Conservation (phyloP, 2,888 invertebrate species). For the Mystacides longicornis region DNA sequence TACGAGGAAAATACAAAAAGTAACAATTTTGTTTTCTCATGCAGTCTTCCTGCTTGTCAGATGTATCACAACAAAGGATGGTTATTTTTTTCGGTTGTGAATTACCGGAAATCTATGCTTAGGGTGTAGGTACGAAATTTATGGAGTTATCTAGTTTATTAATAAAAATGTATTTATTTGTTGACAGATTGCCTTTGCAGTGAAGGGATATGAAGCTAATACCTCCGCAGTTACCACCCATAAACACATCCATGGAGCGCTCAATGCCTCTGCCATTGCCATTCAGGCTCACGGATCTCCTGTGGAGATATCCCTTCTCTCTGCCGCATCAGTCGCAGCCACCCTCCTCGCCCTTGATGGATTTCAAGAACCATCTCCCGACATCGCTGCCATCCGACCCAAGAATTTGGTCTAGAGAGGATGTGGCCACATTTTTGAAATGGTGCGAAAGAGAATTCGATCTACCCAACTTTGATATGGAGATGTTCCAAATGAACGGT, state of each 20-base stretch:
- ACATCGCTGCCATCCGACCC: slow-evolving; percentile 80
- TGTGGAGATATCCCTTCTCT: slow-evolving; percentile 82
- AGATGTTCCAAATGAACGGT: slow-evolving; percentile 95
- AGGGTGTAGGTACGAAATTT: too few species aligned
- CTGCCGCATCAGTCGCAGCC: slow-evolving; percentile 58
- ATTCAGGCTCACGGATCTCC: slow-evolving; percentile 72
- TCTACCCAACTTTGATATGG: slow-evolving; percentile 83
- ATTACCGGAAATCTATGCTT: too few species aligned
- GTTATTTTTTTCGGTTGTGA: too few species aligned
- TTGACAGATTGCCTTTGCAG: neutral
- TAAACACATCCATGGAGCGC: slow-evolving; percentile 62
- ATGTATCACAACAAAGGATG: too few species aligned
- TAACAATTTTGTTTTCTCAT: too few species aligned
- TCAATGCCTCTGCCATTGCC: slow-evolving; percentile 63
- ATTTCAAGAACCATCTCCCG: slow-evolving; percentile 82
- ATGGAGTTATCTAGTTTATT: too few species aligned
- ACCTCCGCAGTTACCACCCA: slow-evolving; percentile 63
- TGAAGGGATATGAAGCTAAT: slow-evolving; percentile 52
- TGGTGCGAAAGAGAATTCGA: slow-evolving; percentile 93
- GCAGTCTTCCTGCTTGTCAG: too few species aligned
- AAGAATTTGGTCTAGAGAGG: slow-evolving; percentile 83
- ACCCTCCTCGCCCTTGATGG: slow-evolving; percentile 64
- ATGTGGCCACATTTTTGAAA: slow-evolving; percentile 77
- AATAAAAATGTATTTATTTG: neutral
- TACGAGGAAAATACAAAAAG: too few species aligned